phyloP scores from a whole-genome alignment of 2,113 vertebrate genomes.

The Mobula birostris region DNA sequence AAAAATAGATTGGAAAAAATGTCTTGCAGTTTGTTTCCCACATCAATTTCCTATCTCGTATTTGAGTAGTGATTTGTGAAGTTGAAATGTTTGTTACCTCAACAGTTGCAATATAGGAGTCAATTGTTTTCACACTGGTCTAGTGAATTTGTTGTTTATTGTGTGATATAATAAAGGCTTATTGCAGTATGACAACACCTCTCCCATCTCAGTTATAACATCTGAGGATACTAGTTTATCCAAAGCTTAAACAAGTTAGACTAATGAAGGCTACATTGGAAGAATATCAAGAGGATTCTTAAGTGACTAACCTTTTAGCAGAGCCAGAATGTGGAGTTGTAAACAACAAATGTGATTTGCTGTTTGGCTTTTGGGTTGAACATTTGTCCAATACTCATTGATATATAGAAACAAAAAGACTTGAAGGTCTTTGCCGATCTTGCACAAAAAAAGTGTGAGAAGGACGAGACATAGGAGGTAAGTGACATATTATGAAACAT shows the following conservation, averaged over 20 bases:
- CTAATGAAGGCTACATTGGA: no score
- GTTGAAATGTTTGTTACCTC: no score
- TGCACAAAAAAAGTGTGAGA: background rate
- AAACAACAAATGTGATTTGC: no score
- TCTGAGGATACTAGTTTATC: background rate
- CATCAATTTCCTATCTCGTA: no score
- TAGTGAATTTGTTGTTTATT: background rate
- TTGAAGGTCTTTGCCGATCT: background rate
- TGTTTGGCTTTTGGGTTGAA: no score
- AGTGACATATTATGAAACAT: background rate
- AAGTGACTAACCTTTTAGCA: no score
- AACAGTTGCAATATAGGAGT: no score
- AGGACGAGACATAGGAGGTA: background rate
- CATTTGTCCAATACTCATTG: background rate
- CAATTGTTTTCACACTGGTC: background rate
- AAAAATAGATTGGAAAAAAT: no score
- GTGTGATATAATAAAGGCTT: background rate
- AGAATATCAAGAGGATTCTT: no score
- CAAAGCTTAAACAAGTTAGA: background rate
- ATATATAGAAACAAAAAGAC: background rate
- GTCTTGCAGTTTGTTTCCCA: no score
- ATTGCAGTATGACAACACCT: background rate
- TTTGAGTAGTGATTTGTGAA: no score
- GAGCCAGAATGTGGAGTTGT: no score
- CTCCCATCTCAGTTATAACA: background rate